Conservation (phyloP, 2,797 vertebrate genomes). For the Echeneis naucrates region DNA sequence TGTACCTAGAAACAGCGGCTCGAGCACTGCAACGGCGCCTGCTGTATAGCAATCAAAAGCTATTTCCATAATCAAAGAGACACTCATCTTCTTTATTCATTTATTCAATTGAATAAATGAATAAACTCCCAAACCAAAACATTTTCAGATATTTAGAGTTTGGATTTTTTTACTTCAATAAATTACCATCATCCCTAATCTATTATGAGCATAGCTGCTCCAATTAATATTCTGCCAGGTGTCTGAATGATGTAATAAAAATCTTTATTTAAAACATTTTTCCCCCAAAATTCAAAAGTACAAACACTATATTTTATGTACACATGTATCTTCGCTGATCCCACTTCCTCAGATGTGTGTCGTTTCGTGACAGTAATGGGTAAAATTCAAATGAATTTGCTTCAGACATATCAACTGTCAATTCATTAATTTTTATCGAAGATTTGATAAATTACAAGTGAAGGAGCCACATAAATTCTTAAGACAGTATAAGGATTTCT, state of each 20-base stretch:
- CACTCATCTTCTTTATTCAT: too few relatives aligned
- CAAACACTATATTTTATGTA: neutral
- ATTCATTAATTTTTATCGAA: neutral
- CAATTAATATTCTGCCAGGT: too few relatives aligned
- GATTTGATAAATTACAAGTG: neutral
- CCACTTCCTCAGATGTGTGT: neutral
- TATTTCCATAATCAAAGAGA: neutral
- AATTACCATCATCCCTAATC: too few relatives aligned
- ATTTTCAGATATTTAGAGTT: too few relatives aligned
- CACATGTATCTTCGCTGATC: neutral
- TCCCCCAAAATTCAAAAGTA: too few relatives aligned
- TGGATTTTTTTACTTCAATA: neutral
- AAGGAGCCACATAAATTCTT: neutral
- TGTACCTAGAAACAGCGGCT: conserved; percentile 16
- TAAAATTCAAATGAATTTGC: too few relatives aligned
- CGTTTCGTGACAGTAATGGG: neutral
- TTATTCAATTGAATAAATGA: too few relatives aligned
- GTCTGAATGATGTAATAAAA: too few relatives aligned
- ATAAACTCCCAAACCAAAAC: too few relatives aligned
- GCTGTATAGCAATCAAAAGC: neutral
- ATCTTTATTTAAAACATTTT: too few relatives aligned
- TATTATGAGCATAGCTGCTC: too few relatives aligned
- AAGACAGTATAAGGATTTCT: neutral
- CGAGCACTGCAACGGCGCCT: conserved; percentile 1
- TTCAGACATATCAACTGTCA: neutral